phyloP scores from a whole-genome alignment of 2,797 vertebrate genomes.

The Heterohyrax brucei region DNA sequence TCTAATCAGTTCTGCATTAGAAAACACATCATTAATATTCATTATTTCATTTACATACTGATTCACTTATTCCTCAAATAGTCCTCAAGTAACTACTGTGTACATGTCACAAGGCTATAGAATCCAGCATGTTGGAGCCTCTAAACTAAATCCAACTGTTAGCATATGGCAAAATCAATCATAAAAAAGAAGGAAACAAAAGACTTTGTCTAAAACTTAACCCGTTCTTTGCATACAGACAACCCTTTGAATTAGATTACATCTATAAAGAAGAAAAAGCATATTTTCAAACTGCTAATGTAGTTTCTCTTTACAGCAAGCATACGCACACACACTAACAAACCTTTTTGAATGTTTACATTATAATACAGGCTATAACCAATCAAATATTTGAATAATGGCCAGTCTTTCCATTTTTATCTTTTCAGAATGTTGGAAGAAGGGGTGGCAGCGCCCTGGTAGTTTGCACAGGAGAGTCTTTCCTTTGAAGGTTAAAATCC shows the following conservation, averaged over 20 bases:
- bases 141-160: neutral
- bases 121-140: neutral
- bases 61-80: slow-evolving; percentile 5
- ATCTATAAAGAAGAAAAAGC: neutral
- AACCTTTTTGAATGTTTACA: neutral
- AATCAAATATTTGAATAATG: slow-evolving; percentile 9
- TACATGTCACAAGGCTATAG: neutral
- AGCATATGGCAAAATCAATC: neutral
- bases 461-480: slow-evolving; percentile 8
- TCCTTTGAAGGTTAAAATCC: neutral
- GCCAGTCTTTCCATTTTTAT: slow-evolving; percentile 12
- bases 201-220: slow-evolving; percentile 3
- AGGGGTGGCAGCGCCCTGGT: neutral
- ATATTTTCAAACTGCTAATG: neutral
- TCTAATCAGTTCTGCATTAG: neutral
- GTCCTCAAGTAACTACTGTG: neutral
- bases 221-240: neutral
- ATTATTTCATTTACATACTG: neutral
- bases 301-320: neutral
- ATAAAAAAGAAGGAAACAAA: slow-evolving; percentile 41
- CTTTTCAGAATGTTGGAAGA: slow-evolving; percentile 35
- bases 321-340: neutral
- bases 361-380: neutral
- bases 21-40: neutral
- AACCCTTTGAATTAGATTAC: neutral